Base-by-base conservation (phyloP, 2,888 invertebrate genomes). In the Anoplius nigerrimus region DNA sequence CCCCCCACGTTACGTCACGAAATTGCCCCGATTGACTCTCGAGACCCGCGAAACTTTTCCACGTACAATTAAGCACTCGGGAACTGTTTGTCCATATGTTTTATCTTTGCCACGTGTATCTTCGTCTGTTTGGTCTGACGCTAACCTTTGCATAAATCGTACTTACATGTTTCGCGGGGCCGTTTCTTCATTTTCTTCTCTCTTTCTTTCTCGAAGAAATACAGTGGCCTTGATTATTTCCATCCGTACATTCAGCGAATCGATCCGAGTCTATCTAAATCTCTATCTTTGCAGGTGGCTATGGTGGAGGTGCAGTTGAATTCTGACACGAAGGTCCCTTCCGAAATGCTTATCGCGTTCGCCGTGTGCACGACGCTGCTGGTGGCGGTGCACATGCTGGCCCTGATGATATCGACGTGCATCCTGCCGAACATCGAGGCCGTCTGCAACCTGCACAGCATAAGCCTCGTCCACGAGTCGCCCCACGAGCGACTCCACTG, bases 381-480 rank as follows among this genome's bases (percentile, higher is more conserved):
- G 34, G 98, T 99, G 2, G 97, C 98, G 0, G 98, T 99, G 0
- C 99, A 99, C 89, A 95, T 99, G 94, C 90, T 99, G 74, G 99
- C 99, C 0, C 91, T 99, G 24, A 99, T 99, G 99, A 99, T 99
- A 88, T 98, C 98, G 86, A 99, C 99, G 0, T 99, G 99, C 89
- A 98, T 99, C 78, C 91, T 99, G 76, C 99, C 99, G n/a, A 97
- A 99, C 88, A 96, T 99, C 72, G 99, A 99, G 89, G 97, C 98
- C 0, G 95, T 98, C 3, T 97, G 97, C 78, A 97, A 97, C 89
- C 92, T 97, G 57, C 96, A 97, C 89, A 95, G 95, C 86, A 95
- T 96, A 83, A 92, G 94, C 51, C 90, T 96, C 21, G 96, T 96
- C 0, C 95, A 96, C 87, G 96, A 96, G 86, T 96, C 96, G 0